phyloP scores from a whole-genome alignment of 1,140 invertebrate species.

The Centruroides sculpturatus region DNA sequence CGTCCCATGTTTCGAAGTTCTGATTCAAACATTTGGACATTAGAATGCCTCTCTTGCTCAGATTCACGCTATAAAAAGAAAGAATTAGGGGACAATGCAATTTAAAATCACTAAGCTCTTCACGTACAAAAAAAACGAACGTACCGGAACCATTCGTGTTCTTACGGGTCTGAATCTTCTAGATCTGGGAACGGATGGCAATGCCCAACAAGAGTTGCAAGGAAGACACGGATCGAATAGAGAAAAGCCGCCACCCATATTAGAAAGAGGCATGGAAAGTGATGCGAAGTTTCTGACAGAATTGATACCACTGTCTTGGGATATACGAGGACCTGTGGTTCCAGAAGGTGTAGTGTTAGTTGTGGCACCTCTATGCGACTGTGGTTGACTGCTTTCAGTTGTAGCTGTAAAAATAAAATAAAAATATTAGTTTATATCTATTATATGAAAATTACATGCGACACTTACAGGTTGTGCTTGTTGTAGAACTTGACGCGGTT shows the following conservation, averaged over 20 bases:
- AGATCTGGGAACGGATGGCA: slow-evolving; percentile 23
- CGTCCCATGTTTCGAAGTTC: too few species aligned
- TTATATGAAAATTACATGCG: background rate
- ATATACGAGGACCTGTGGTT: background rate
- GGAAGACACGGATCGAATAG: slow-evolving; percentile 50
- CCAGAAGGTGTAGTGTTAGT: background rate
- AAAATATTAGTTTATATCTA: too few species aligned
- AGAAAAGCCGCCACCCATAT: slow-evolving; percentile 20
- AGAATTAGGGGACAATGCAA: too few species aligned
- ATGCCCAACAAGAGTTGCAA: slow-evolving; percentile 41
- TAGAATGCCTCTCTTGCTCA: too few species aligned
- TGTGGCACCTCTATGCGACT: background rate
- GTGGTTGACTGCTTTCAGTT: too few species aligned
- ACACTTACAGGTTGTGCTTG: background rate
- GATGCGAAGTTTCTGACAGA: too few species aligned
- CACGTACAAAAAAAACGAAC: background rate
- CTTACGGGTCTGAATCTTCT: slow-evolving; percentile 30
- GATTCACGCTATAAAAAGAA: too few species aligned
- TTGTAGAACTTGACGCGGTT: background rate
- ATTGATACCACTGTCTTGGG: too few species aligned
- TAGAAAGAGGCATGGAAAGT: slow-evolving; percentile 6
- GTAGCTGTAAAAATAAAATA: too few species aligned
- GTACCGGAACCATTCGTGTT: background rate
- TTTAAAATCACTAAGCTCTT: too few species aligned
- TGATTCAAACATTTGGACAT: too few species aligned